Conservation (phyloP, 2,797 vertebrate genomes). For the Danio tinwini region DNA sequence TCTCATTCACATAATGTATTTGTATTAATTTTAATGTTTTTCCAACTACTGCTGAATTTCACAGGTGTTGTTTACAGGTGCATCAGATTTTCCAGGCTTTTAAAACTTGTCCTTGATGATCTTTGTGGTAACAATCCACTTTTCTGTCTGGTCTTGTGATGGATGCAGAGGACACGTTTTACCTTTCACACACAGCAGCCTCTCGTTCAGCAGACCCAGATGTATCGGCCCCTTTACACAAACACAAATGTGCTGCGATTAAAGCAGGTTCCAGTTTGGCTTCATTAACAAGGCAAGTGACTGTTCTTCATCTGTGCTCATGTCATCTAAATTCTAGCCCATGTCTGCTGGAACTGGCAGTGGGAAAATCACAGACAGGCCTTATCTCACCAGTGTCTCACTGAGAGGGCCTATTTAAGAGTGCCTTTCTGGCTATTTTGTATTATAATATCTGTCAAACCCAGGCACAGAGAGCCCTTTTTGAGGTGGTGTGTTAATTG, state of each 20-base stretch:
- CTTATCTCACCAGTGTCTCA: slow-evolving; percentile 27
- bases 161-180: slow-evolving; percentile 66
- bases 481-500: not conserved
- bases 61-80: not conserved
- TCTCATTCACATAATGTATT: no score
- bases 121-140: slow-evolving; percentile 68
- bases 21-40: not conserved
- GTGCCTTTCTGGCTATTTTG: not conserved
- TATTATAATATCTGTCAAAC: slow-evolving; percentile 27
- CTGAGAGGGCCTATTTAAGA: slow-evolving; percentile 18
- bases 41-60: not conserved
- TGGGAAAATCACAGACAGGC: slow-evolving; percentile 41
- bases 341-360: slow-evolving; percentile 48
- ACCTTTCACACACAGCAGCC: slow-evolving; percentile 72
- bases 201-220: slow-evolving; percentile 74
- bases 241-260: slow-evolving; percentile 52
- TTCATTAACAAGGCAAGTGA: slow-evolving; percentile 64
- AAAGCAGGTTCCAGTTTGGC: slow-evolving; percentile 69
- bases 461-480: not conserved
- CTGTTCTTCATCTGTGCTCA: slow-evolving; percentile 65
- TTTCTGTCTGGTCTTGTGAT: not conserved
- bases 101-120: slow-evolving; percentile 73
- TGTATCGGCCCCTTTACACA: slow-evolving; percentile 67
- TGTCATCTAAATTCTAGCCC: slow-evolving; percentile 63
- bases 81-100: not conserved